Conservation (phyloP, 2,888 invertebrate species). For the Polydrusus tereticollis region DNA sequence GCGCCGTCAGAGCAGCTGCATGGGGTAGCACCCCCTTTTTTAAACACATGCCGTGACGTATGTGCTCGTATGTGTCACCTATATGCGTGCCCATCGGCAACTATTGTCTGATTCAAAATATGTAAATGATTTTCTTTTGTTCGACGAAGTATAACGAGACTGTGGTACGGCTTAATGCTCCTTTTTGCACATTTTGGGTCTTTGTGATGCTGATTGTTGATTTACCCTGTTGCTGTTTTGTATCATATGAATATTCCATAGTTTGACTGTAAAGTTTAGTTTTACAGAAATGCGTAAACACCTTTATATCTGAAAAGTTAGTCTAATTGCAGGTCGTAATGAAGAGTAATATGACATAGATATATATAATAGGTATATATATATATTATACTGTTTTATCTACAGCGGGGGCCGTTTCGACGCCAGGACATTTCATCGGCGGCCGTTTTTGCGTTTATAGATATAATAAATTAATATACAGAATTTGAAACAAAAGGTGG, state of each 20-base stretch:
- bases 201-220: constrained; percentile 11
- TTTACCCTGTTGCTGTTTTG: not conserved
- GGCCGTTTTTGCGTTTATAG: too few relatives aligned
- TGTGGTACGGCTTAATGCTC: constrained; percentile 2
- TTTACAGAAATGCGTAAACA: too few relatives aligned
- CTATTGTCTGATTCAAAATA: constrained; percentile 47
- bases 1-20: constrained; percentile 58
- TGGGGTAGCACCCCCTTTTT: constrained; percentile 60
- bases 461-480: too few relatives aligned
- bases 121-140: constrained; percentile 48
- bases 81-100: constrained; percentile 45
- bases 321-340: too few relatives aligned
- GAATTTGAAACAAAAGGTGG: too few relatives aligned
- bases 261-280: too few relatives aligned
- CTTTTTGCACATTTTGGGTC: constrained; percentile 6
- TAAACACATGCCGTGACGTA: constrained; percentile 49
- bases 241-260: not conserved
- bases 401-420: too few relatives aligned
- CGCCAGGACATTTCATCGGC: too few relatives aligned
- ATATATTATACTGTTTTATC: too few relatives aligned
- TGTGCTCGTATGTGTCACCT: constrained; percentile 50
- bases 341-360: too few relatives aligned
- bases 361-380: too few relatives aligned
- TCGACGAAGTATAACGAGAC: constrained; percentile 13
- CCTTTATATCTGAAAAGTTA: too few relatives aligned